A percentile compares a stretch with the other conserved stretches of the same genome.
Conservation (phyloP, 1,140 invertebrate genomes). For the Plodia interpunctella region DNA sequence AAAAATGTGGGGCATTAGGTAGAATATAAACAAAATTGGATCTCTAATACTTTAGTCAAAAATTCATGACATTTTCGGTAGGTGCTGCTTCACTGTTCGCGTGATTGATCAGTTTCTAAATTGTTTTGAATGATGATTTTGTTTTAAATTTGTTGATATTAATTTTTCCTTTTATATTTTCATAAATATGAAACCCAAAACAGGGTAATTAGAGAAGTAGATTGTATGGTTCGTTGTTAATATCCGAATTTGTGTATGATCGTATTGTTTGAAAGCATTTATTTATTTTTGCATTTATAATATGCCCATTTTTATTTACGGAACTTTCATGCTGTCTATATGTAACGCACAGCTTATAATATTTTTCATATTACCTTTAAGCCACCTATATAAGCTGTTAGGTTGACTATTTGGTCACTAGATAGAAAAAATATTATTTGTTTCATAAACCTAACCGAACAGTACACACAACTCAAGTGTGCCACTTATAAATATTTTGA, state of each 20-base stretch:
- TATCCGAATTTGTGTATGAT: neutral
- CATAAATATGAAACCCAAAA: neutral
- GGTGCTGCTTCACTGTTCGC: neutral
- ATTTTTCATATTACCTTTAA: too few species aligned
- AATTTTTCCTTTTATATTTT: neutral
- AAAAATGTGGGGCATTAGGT: neutral
- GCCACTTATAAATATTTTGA: too few species aligned
- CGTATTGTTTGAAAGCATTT: neutral
- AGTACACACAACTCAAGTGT: too few species aligned
- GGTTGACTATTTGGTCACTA: too few species aligned
- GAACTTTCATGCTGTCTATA: too few species aligned
- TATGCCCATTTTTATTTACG: neutral
- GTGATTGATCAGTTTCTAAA: neutral
- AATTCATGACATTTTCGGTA: slow-evolving; percentile 2
- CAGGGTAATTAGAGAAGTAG: neutral
- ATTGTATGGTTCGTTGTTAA: neutral
- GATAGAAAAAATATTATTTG: too few species aligned
- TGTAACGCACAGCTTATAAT: too few species aligned
- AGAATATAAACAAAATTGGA: neutral
- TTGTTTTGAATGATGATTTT: neutral
- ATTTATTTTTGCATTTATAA: neutral
- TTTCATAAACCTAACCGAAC: too few species aligned
- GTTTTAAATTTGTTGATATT: neutral
- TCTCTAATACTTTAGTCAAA: neutral
- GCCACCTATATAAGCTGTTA: too few species aligned